Conservation (phyloP, 2,888 invertebrate genomes). For the Polydrusus cervinus region DNA sequence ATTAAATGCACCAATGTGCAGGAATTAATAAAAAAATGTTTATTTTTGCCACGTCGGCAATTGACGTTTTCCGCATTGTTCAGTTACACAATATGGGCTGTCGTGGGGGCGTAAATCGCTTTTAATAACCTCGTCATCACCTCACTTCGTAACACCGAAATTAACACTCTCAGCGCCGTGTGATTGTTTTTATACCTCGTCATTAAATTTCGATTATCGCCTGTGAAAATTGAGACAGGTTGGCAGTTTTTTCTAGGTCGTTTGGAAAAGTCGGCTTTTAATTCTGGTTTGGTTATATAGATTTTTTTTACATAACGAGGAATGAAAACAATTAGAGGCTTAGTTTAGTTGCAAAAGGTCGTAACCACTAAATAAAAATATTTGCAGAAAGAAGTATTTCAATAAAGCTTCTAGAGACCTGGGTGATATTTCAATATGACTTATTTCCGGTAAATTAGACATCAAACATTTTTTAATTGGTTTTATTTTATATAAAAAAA, state of each 20-base stretch:
- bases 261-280: neutral
- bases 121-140: slow-evolving; percentile 65
- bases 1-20: no score
- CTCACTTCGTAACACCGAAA: slow-evolving; percentile 57
- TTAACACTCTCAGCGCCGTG: slow-evolving; percentile 58
- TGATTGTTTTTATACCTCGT: slow-evolving; percentile 60
- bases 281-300: neutral
- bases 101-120: slow-evolving; percentile 60
- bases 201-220: slow-evolving; percentile 59
- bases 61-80: slow-evolving; percentile 24
- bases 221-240: slow-evolving; percentile 47
- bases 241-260: slow-evolving; percentile 51
- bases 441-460: no score
- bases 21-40: neutral
- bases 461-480: no score
- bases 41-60: neutral
- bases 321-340: no score
- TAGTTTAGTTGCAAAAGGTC: no score
- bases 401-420: no score
- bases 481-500: no score
- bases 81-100: slow-evolving; percentile 42
- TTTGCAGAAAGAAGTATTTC: no score
- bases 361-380: no score
- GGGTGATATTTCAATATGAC: no score
- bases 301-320: no score